Percentiles rank a stretch among this genome's conserved stretches.
phyloP scores from a whole-genome alignment of 2,888 invertebrate genomes.

The Petrolisthes manimaculis region DNA sequence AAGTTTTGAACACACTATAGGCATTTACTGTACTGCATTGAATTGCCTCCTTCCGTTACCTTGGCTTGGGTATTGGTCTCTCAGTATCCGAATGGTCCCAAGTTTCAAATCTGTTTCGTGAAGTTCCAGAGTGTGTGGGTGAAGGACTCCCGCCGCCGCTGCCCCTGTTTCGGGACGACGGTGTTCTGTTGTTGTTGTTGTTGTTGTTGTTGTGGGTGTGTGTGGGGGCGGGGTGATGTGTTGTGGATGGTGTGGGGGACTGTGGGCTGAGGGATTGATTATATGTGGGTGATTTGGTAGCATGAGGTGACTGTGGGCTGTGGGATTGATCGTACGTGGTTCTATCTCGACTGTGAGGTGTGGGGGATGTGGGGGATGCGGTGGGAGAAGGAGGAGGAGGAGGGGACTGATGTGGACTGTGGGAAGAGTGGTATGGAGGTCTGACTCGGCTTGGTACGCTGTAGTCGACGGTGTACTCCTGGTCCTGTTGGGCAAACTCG shows the following conservation, averaged over 20 bases:
- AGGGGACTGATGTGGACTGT: conserved; percentile 2
- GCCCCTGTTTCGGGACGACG: no score
- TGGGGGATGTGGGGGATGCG: neutral
- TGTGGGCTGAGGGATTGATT: neutral
- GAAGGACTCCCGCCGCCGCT: no score
- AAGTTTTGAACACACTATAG: neutral
- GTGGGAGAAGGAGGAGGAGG: neutral
- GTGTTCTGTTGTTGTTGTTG: no score
- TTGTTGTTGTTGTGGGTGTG: neutral
- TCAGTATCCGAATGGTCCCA: conserved; percentile 27
- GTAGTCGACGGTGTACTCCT: conserved; percentile 69
- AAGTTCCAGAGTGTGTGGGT: neutral
- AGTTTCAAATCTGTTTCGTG: neutral
- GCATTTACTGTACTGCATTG: neutral
- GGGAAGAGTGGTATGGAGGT: conserved; percentile 57
- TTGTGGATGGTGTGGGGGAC: neutral
- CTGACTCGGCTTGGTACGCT: conserved; percentile 50
- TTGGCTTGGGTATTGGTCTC: conserved; percentile 55
- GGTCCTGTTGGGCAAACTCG: conserved; percentile 69
- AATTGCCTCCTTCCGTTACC: conserved; percentile 7
- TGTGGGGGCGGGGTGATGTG: conserved; percentile 9
- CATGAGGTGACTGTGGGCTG: no score
- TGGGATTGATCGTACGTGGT: no score
- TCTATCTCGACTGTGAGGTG: no score
- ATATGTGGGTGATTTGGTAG: no score